Base-by-base conservation (phyloP, 2,888 invertebrate genomes). In the Luffia ferchaultella region DNA sequence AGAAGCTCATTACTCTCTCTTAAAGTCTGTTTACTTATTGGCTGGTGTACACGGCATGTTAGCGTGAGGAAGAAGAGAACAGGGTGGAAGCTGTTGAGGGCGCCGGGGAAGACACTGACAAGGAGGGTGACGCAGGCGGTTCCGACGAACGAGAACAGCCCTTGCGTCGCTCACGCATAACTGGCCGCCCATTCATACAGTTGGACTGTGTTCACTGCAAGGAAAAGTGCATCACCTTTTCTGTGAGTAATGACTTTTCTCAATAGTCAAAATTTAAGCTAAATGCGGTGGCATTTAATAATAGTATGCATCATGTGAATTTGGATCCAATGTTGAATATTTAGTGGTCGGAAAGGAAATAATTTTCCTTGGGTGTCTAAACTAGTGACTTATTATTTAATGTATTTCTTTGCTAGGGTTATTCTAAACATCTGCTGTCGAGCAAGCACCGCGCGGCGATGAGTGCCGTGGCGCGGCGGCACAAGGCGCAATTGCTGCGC, bases 141-240 rank as follows among this genome's bases (percentile, higher is more conserved):
- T 84, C 85, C 1, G 85, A 85, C 51, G 73, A 66, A 1, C 61
- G 64, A 48, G 50, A 68, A 5, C 79, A 60, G 86, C 87, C 67
- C 85, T 91, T 61, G 88, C 88, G 59, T 68, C 78, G 18, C 91
- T 90, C 61, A 88, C 88, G 1, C 90, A 19, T 30, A 12, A 42
- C 30, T 46, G 57, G 67, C 47, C 68, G 67, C 2, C 61, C 85
- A 30, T 92, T 88, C 65, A 91, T 93, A 52, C 90, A 90, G 58
- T 78, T 94, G 44, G 80, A 86, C 30, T 94, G 94, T 64, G 91
- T 92, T 1, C 93, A 93, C 67, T 94, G 94, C 69, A 86, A 87
- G 57, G 87, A 89, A 61, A 89, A 90, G 63, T 90, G 89, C 58
- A 84, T 89, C 7, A 93, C 92, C 7, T 93, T 93, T 64, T 88